Base-by-base conservation (phyloP, 2,113 vertebrate species). In the Eurypyga helias region DNA sequence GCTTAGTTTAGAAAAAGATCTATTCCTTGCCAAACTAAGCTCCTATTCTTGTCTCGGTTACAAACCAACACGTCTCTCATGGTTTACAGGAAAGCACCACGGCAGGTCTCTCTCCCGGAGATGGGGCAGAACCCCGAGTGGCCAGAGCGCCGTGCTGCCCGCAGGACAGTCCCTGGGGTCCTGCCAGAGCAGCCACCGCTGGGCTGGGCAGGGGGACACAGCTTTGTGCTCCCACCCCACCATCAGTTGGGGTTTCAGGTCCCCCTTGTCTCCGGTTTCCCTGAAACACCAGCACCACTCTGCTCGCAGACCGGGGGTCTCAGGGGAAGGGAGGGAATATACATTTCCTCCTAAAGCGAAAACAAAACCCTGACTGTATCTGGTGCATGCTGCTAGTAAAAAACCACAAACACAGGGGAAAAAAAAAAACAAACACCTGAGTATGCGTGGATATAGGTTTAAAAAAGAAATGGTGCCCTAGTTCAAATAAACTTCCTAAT, bases 1-100 rank as follows among this genome's bases (percentile, higher is more conserved):
- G 86, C 87, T 97, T 72, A 91, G 88, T 94, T 92, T 66, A 93
- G 91, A 95, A 75, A 84, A 83, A 77, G 91, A 97, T 94, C 94
- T 93, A 93, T 96, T 84, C 86, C 86, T 67, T 38, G 73, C 93
- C 85, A 94, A 95, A 96, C 91, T 89, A 94, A 94, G 93, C 75
- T 49, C 89, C 94, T 91, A 67, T 96, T 94, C 92, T 93, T 21
- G 69, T 70, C 93, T 89, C 4, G 1, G n/a, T 79, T 23, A 78
- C 49, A 70, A 83, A 90, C 80, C 76, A 65, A 43, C 29, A 10
- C 73, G 65, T 92, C 76, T 77, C 83, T 41, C 69, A 55, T 58
- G 25, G 7, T 65, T 84, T 78, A 87, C 60, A 51, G 87, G 41
- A 16, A 67, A 80, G 83, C 5, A 6, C 34, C 36, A 10, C 0